Conservation (phyloP, 2,797 vertebrate genomes). For the Ara ararauna region DNA sequence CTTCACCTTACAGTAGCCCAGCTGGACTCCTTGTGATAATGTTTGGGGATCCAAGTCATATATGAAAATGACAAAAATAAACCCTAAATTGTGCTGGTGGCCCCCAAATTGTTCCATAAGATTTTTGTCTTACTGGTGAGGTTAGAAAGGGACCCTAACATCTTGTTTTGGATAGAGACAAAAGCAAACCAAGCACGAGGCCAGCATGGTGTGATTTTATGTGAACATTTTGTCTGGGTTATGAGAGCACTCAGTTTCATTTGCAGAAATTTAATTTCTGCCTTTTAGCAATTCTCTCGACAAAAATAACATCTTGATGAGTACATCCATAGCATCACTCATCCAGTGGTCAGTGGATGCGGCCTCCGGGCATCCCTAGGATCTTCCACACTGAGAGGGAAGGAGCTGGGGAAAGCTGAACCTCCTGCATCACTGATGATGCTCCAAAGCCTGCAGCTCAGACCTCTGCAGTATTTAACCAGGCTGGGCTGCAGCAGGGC, state of each 20-base stretch:
- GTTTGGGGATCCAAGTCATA: background rate
- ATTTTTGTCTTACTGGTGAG: background rate
- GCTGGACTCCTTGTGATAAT: background rate
- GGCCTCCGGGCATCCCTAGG: background rate
- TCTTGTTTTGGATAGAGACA: background rate
- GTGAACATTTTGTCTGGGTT: background rate
- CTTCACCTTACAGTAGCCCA: background rate
- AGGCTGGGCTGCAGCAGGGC: background rate
- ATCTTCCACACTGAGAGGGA: background rate
- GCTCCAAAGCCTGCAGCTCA: background rate
- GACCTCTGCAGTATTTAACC: background rate
- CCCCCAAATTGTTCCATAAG: background rate
- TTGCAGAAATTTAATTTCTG: background rate
- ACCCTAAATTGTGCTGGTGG: too few relatives aligned
- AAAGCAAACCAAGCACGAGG: background rate
- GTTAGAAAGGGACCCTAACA: background rate
- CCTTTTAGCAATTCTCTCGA: background rate
- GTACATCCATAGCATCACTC: background rate
- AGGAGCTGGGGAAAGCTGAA: background rate
- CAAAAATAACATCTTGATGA: background rate
- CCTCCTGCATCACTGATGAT: too few relatives aligned
- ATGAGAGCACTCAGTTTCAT: too few relatives aligned
- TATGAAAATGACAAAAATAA: background rate
- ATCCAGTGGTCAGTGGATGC: background rate
- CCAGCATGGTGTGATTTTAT: fast-evolving